Evolutionary conservation across 2,888 invertebrate species (phyloP).

Genomic region (Mesorhabditis spiculigera): DNA sequence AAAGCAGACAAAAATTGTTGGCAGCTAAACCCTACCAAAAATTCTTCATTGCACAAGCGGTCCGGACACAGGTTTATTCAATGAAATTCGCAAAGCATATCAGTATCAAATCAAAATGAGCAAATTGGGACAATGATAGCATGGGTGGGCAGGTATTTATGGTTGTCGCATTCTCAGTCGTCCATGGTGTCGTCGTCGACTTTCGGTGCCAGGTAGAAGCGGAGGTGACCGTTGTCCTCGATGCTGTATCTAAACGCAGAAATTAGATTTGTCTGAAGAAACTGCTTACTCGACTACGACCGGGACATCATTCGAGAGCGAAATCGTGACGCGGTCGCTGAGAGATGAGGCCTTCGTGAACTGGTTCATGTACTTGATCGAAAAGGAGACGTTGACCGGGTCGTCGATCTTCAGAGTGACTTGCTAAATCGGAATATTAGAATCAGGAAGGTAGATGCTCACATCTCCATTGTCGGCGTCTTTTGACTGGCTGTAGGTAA

Average conservation of each 20-base stretch:
- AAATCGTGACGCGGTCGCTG: slow-evolving; percentile 47
- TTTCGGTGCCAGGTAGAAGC: slow-evolving; percentile 97
- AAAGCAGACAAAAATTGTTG: too few species aligned
- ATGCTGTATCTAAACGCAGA: slow-evolving; percentile 91
- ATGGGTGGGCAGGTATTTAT: neutral
- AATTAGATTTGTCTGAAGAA: slow-evolving; percentile 21
- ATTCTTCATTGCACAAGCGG: too few species aligned
- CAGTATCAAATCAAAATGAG: too few species aligned
- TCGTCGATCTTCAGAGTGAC: slow-evolving; percentile 89
- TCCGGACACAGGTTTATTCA: too few species aligned
- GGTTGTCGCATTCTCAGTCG: slow-evolving; percentile 17
- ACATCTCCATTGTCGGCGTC: slow-evolving; percentile 37
- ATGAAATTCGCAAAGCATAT: too few species aligned
- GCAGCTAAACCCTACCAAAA: too few species aligned
- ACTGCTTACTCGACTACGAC: slow-evolving; percentile 41
- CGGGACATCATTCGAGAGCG: slow-evolving; percentile 52
- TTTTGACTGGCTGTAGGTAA: slow-evolving; percentile 42
- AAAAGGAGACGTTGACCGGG: slow-evolving; percentile 91
- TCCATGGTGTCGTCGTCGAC: slow-evolving; percentile 74
- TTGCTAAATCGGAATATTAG: slow-evolving; percentile 22
- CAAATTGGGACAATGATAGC: neutral
- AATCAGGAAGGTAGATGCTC: neutral
- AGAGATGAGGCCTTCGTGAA: slow-evolving; percentile 96
- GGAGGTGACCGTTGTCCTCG: slow-evolving; percentile 82
- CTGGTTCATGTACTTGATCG: slow-evolving; percentile 81